These are phyloP conservation scores for Cryptocheilus praepositus DNA, from an alignment of 2,888 invertebrate species.

Conservation along the genomic window DNA sequence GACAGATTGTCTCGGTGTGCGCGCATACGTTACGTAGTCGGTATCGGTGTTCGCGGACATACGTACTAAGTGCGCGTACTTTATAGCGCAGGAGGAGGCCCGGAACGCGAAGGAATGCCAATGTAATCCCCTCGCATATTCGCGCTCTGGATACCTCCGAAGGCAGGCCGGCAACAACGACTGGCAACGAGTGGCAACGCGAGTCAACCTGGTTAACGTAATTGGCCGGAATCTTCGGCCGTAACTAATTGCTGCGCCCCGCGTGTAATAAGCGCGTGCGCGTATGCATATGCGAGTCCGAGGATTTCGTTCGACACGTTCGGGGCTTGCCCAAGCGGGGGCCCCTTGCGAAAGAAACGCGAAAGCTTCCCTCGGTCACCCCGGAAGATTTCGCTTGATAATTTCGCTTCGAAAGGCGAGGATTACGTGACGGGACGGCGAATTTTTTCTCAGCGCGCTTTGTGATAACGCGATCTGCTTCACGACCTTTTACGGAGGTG, in stretches of 20 bases:
- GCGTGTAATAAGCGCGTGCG: constrained; percentile 37
- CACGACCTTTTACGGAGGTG: no score
- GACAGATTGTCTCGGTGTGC: not conserved
- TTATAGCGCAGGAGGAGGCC: not conserved
- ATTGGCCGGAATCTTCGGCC: constrained; percentile 68
- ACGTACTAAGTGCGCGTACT: not conserved
- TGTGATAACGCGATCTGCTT: no score
- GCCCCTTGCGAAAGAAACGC: constrained; percentile 56
- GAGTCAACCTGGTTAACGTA: constrained; percentile 67
- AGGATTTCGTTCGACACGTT: constrained; percentile 17
- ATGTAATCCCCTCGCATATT: constrained; percentile 48
- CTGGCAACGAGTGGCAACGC: constrained; percentile 13
- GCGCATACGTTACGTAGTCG: constrained; percentile 1
- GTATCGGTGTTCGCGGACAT: not conserved
- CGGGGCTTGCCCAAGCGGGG: constrained; percentile 13
- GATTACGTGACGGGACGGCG: not conserved
- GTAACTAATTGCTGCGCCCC: constrained; percentile 68
- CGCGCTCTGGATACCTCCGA: constrained; percentile 67
- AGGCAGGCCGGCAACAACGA: no score
- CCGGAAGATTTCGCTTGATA: not conserved
- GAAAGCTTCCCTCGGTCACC: constrained; percentile 40
- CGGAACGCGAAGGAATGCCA: constrained; percentile 29
- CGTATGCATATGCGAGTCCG: constrained; percentile 17
- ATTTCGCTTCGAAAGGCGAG: constrained; percentile 34
- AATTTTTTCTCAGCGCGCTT: no score